Evolutionary conservation across 2,113 vertebrate genomes (phyloP), one percentile per base, ranked within the genome.

Genomic region (Tachuris rubrigastra): DNA sequence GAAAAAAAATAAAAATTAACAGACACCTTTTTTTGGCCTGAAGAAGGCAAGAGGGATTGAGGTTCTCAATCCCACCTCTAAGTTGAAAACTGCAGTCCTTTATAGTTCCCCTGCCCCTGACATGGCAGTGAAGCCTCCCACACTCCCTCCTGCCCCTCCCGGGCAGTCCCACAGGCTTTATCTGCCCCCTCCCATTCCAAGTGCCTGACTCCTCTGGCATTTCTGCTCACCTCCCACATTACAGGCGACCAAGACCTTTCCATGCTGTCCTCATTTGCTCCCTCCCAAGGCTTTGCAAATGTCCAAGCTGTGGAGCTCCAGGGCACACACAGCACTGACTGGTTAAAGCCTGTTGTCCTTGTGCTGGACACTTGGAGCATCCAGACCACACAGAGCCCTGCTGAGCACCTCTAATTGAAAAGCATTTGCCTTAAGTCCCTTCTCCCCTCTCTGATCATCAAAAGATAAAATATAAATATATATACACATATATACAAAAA

Each of bases 171-270:
- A 0, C 4, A 0, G 55, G 39, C 65, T 93, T 93, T 59, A 72
- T 91, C 81, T 93, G 81, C 92, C 87, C 56, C 77, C 85, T 95
- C 69, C 90, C 77, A 89, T 95, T 97, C 93, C 90, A 82, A 94
- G 69, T 23, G 81, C 93, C 92, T 96, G 93, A 96, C 95, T 96
- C 74, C 74, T 94, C 74, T 14, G 52, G 92, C 92, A 96, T 96
- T 94, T 93, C 79, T 94, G 65, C 83, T 74, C 68, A 39, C 83
- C 83, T 86, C 90, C 95, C 88, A 96, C 92, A 2, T 80, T 80
- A 95, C 63, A 90, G 74, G 46, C 59, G 0, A 92, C 71, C 63
- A 33, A 6, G 90, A 58, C 67, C 68, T 93, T 86, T 92, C 46
- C 7, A 4, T 2, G 0, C 33, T 80, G 85, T 79, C 85, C 75